Base-by-base conservation (phyloP, 1,140 invertebrate genomes). In the Neodiprion pinetum region DNA sequence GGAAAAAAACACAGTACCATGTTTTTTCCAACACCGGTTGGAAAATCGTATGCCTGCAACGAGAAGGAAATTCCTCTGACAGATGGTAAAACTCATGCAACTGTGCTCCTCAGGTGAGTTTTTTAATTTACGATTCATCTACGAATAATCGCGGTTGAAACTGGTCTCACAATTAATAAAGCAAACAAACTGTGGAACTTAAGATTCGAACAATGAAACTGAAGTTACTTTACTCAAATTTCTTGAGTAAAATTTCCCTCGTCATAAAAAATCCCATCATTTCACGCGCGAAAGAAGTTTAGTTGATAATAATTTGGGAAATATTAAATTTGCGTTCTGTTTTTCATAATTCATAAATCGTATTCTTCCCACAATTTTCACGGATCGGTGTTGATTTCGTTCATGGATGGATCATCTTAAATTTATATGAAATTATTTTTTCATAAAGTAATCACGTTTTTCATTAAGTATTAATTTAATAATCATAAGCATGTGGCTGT, bases 11-110 rank as follows among this genome's bases (percentile, higher is more conserved):
- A 91, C 73, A 89, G 89, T 17, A 87, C 91, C 1, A 91, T 94
- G 82, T 84, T 96, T 66, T 96, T 96, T 78, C 93, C 94, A 1
- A 97, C 96, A 0, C 95, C 95, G 0, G 94, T 96, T 14, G 95
- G 95, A 7, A 94, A 95, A 81, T 95, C 95, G 0, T 97, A 93
- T 81, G 88, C 91, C 12, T 97, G 96, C 80, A 90, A 92, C 40
- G 94, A 96, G 84, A 90, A 90, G n/a, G 76, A 82, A 71, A 82
- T 88, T 71, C 75, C 79, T 12, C 71, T 85, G 40, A 82, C 84
- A 49, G 83, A 89, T 74, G 81, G 87, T 76, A 85, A 88, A 72
- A 80, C 87, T 76, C 48, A 76, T 14, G 85, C 83, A 10, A 80
- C 82, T 77, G 28, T 89, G 76, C 61, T 87, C 0, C 77, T 88